Evolutionary conservation across 2,797 vertebrate species (phyloP), one percentile per base, ranked within the genome.

Genomic region (Agapornis canus): DNA sequence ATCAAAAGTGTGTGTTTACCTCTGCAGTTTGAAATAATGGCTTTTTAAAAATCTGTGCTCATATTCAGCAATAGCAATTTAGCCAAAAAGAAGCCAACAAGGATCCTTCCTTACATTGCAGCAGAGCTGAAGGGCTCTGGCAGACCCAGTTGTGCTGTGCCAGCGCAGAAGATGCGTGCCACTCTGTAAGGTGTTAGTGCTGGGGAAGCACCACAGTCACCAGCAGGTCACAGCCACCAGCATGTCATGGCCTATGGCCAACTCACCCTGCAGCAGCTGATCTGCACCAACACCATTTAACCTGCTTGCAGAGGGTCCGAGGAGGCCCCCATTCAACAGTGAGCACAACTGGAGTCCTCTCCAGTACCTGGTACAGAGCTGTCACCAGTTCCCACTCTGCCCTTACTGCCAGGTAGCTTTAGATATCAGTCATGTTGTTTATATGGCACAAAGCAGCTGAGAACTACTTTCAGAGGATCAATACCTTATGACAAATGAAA

Each of bases 131-230:
- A 43, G 45, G n/a, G 25, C 49, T 35, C 40, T 52, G 5, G 39
- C 92, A 29, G 51, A 25, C 22, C 39, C 3, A 1, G 17, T 3
- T 22, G 14, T 10, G 26, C 22, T 32, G 56, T 29, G 54, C 43
- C 47, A 7, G 66, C 1, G 26, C 37, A 21, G 32, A 23, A 10
- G 1, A 4, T 0, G 3, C 5, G 52, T 10, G 10, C 11, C 3
- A 1, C 27, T 43, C 35, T 2, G 0, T 6, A 35, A 39, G 26
- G 5, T 13, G 32, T 8, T 2, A 1, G 39, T 2, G 1, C 29
- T 6, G 22, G 19, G 56, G 49, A 25, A 54, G 45, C 11, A 21
- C 43, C 69, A 9, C 17, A 25, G 69, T n/a, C 48, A 17, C 19
- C 26, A 10, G 22, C 47, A 29, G 39, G 20, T 37, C 35, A 13